Conservation (phyloP, 2,888 invertebrate species). For the Rugalucina vietnamica region DNA sequence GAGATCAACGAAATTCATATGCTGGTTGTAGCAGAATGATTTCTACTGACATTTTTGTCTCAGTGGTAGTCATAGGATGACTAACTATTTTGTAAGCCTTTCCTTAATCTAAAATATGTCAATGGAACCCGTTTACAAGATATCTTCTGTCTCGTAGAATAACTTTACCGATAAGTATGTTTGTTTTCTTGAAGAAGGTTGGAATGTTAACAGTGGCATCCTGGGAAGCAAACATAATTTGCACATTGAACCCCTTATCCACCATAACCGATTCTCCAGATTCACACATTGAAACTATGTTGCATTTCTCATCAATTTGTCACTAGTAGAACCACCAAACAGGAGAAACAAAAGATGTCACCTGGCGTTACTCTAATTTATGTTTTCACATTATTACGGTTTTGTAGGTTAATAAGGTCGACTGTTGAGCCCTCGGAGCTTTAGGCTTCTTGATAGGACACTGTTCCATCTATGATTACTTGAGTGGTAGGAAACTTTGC, state of each 20-base stretch:
- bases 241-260: conserved; percentile 64
- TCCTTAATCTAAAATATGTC: conserved; percentile 54
- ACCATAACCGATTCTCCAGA: conserved; percentile 57
- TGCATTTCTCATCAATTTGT: conserved; percentile 60
- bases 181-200: conserved; percentile 58
- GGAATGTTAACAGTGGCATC: conserved; percentile 60
- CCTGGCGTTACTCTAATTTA: conserved; percentile 59
- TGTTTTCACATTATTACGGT: conserved; percentile 52
- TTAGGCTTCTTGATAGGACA: conserved; percentile 56
- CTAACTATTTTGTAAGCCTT: conserved; percentile 53
- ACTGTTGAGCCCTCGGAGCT: conserved; percentile 49
- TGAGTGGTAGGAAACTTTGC: conserved; percentile 60
- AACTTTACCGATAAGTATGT: conserved; percentile 42
- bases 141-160: conserved; percentile 57
- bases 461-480: conserved; percentile 67
- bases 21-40: no score
- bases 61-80: conserved; percentile 40
- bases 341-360: conserved; percentile 46
- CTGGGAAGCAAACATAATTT: conserved; percentile 52
- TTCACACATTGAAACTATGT: conserved; percentile 43
- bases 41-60: conserved; percentile 50
- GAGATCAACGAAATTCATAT: no score
- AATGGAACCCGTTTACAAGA: conserved; percentile 59
- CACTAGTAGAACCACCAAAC: conserved; percentile 63
- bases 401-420: conserved; percentile 62